Percentiles rank a stretch among this genome's conserved stretches.
Conservation (phyloP, 2,113 vertebrate species). For the Vidua macroura region DNA sequence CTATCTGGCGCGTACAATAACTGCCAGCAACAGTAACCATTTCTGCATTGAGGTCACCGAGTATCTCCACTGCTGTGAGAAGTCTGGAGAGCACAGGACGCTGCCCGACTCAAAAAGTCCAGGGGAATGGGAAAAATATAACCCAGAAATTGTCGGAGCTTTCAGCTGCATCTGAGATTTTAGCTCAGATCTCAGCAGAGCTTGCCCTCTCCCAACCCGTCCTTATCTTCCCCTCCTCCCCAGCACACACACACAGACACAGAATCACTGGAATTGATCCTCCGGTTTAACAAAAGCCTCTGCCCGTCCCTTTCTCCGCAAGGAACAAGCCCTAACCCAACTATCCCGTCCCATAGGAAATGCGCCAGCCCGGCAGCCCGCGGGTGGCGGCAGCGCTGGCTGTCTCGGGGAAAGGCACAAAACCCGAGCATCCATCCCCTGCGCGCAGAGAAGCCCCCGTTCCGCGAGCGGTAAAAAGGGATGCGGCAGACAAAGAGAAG, state of each 20-base stretch:
- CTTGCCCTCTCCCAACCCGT: neutral
- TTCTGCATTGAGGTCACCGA: slow-evolving; percentile 19
- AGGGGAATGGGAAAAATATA: neutral
- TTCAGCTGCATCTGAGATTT: neutral
- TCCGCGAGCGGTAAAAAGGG: neutral
- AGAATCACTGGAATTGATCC: neutral
- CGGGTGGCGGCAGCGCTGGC: neutral
- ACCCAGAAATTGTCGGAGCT: neutral
- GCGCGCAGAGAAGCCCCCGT: neutral
- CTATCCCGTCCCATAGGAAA: neutral
- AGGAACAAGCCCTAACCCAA: neutral
- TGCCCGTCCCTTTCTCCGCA: neutral
- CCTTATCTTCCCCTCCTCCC: neutral
- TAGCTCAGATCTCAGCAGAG: neutral
- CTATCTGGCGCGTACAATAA: neutral
- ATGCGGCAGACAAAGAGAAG: neutral
- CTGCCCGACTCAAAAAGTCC: neutral
- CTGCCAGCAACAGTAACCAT: neutral
- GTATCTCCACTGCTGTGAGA: neutral
- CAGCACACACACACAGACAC: neutral
- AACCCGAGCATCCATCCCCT: neutral
- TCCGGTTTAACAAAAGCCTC: neutral
- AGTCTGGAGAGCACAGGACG: neutral
- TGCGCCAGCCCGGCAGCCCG: neutral
- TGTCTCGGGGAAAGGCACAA: neutral